Conservation (phyloP, 2,113 vertebrate species). For the Mus spicilegus region DNA sequence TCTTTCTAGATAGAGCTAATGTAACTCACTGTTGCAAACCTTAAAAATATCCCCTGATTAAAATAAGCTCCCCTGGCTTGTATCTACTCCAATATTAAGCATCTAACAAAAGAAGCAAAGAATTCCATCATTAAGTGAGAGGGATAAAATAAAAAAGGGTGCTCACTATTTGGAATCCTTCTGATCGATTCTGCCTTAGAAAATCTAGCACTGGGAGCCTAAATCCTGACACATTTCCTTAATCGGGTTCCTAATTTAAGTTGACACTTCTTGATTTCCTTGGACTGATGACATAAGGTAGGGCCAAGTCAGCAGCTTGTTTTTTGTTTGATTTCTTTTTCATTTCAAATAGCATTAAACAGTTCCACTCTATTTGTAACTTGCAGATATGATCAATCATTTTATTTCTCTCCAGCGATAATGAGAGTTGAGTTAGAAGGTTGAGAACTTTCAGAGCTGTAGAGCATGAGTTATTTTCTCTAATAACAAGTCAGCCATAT, state of each 20-base stretch:
- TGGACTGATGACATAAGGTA: constrained; percentile 81
- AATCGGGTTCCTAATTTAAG: constrained; percentile 78
- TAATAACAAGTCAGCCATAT: constrained; percentile 19
- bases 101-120: constrained; percentile 62
- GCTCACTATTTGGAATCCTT: not conserved
- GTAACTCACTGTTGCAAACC: constrained; percentile 26
- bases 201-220: constrained; percentile 66
- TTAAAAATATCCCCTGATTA: constrained; percentile 69
- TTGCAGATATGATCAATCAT: constrained; percentile 84
- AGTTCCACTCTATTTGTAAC: constrained; percentile 77
- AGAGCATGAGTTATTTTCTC: constrained; percentile 42
- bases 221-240: constrained; percentile 81
- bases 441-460: constrained; percentile 66
- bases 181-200: constrained; percentile 61
- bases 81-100: constrained; percentile 39
- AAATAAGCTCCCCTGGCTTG: constrained; percentile 63
- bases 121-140: constrained; percentile 45
- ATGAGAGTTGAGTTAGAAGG: constrained; percentile 62
- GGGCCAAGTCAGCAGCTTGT: constrained; percentile 75
- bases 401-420: constrained; percentile 83
- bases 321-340: constrained; percentile 77
- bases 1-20: constrained; percentile 10
- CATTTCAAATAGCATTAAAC: constrained; percentile 82
- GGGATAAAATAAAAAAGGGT: constrained; percentile 52
- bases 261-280: constrained; percentile 79